A percentile compares a stretch with the other conserved stretches of the same genome.
Evolutionary conservation across 2,113 vertebrate species (phyloP).

Genomic region (Mustela lutreola): DNA sequence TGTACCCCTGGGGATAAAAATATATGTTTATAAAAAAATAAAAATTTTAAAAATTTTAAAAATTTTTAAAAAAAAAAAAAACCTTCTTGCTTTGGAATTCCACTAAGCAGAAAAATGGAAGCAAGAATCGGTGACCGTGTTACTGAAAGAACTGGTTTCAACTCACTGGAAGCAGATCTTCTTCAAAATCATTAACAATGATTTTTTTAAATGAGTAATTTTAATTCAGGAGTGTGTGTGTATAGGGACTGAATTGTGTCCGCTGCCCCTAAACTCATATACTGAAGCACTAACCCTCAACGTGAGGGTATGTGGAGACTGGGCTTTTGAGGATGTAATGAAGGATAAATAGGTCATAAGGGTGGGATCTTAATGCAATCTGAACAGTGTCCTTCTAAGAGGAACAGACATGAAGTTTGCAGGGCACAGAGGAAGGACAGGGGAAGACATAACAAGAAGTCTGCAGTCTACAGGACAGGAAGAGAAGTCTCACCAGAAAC

Average conservation of each 20-base stretch:
- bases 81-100: constrained; percentile 73
- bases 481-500: not conserved
- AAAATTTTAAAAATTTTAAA: too few species aligned
- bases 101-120: constrained; percentile 71
- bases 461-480: not conserved
- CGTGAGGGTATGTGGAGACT: not conserved
- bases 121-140: constrained; percentile 68
- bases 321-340: not conserved
- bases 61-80: constrained; percentile 21
- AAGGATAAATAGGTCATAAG: not conserved
- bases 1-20: too few species aligned
- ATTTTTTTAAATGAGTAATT: constrained; percentile 47
- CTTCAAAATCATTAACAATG: constrained; percentile 64
- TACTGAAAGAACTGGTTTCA: constrained; percentile 70
- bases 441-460: not conserved
- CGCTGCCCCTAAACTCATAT: not conserved
- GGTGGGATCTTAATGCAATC: not conserved
- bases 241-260: not conserved
- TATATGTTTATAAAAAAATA: too few species aligned
- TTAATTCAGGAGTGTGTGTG: not conserved
- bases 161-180: constrained; percentile 72
- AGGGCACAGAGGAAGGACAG: not conserved
- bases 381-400: not conserved
- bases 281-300: not conserved
- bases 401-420: not conserved